A percentile compares a stretch with the other conserved stretches of the same genome.
These are phyloP conservation scores for Watersipora subatra DNA, from an alignment of 1,140 invertebrate genomes.

Conservation along the genomic window DNA sequence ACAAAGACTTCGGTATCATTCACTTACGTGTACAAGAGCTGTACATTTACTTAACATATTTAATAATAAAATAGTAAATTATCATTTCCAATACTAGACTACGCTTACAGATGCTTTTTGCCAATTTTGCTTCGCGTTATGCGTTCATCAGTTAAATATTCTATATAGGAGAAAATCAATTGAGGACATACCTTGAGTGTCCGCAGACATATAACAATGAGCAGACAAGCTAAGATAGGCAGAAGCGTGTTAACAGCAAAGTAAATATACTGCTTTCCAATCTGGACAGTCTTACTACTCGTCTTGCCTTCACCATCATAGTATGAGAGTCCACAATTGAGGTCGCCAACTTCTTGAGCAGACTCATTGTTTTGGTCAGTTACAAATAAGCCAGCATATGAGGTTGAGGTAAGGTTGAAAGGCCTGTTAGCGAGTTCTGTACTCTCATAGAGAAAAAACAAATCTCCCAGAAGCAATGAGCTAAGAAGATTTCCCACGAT, in stretches of 20 bases:
- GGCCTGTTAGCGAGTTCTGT: not conserved
- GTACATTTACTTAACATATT: no score
- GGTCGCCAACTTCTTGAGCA: no score
- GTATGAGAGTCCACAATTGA: not conserved
- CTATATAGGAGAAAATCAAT: no score
- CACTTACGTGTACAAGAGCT: not conserved
- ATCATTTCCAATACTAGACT: no score
- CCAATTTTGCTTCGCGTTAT: no score
- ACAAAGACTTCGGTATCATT: not conserved
- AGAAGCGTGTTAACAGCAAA: not conserved
- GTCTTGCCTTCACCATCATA: not conserved
- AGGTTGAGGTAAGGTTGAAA: not conserved
- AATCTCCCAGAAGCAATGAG: constrained; percentile 13
- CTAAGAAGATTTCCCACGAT: constrained; percentile 20
- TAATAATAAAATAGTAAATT: no score
- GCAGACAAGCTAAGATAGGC: not conserved
- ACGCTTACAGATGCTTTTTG: no score
- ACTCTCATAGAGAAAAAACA: not conserved
- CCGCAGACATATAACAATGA: not conserved
- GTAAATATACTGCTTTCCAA: not conserved
- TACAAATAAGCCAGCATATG: no score
- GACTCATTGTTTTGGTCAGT: no score
- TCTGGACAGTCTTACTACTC: not conserved
- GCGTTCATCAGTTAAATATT: no score
- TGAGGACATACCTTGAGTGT: not conserved